Percentiles rank a stretch among this genome's conserved stretches.
These are phyloP conservation scores for Chionis minor DNA, from an alignment of 2,113 vertebrate species.

Conservation along the genomic window DNA sequence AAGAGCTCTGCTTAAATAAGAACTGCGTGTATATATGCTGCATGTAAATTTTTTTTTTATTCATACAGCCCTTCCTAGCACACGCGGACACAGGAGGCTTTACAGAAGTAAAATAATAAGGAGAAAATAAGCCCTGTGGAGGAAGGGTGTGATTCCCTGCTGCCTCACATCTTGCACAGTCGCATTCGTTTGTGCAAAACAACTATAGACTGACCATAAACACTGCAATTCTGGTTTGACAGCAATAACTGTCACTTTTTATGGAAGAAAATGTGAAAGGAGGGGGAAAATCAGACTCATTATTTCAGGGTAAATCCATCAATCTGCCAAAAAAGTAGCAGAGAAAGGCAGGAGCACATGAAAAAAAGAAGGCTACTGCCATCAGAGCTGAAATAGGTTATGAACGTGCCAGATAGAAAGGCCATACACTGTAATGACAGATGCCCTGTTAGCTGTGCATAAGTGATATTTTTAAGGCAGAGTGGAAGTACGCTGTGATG, in stretches of 20 bases:
- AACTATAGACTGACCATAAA: not conserved
- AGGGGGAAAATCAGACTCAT: not conserved
- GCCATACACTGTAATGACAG: not conserved
- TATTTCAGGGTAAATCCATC: slow-evolving; percentile 15
- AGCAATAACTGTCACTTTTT: slow-evolving; percentile 14
- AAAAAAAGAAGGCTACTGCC: not conserved
- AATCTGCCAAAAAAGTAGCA: not conserved
- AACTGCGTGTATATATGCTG: not conserved
- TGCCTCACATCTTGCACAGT: not conserved
- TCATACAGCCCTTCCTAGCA: not conserved
- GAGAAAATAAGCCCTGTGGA: not conserved
- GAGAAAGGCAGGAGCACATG: not conserved
- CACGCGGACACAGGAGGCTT: not conserved
- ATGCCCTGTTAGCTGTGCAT: not conserved
- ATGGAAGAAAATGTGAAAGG: not conserved
- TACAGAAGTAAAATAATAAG: not conserved
- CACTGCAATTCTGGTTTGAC: not conserved
- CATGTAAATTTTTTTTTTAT: not conserved
- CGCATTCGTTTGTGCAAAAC: not conserved
- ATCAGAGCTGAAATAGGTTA: not conserved
- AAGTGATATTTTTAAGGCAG: not conserved
- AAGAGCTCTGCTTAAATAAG: not conserved
- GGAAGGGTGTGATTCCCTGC: not conserved
- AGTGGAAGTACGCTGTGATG: not conserved
- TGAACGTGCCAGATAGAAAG: not conserved